Evolutionary conservation across 1,140 invertebrate species (phyloP).

Genomic region (Neoseiulus cucumeris): DNA sequence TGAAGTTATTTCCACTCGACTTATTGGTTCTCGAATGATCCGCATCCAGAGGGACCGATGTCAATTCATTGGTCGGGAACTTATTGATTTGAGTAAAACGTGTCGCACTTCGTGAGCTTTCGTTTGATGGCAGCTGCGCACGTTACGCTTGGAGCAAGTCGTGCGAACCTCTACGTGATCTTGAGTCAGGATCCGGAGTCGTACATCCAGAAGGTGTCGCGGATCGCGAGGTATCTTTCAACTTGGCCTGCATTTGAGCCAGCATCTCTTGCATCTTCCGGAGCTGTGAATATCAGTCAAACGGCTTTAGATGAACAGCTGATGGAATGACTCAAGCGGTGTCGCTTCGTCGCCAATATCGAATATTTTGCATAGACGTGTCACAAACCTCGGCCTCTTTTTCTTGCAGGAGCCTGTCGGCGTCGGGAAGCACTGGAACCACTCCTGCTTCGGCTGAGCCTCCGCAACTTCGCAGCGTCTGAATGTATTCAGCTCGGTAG

Average conservation of each 20-base stretch:
- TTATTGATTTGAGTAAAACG: too few species aligned
- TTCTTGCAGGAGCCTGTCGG: slow-evolving; percentile 60
- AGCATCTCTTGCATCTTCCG: slow-evolving; percentile 88
- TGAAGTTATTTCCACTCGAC: too few species aligned
- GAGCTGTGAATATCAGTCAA: too few species aligned
- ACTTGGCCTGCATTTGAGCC: slow-evolving; percentile 85
- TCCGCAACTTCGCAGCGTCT: slow-evolving; percentile 13
- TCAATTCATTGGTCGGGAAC: too few species aligned
- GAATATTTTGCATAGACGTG: not conserved
- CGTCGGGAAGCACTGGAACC: slow-evolving; percentile 43
- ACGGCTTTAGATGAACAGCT: too few species aligned
- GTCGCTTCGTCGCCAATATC: too few species aligned
- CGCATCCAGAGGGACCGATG: too few species aligned
- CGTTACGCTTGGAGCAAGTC: slow-evolving; percentile 7
- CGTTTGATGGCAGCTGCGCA: not conserved
- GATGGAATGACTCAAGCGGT: too few species aligned
- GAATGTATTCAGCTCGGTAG: slow-evolving; percentile 51
- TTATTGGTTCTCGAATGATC: too few species aligned
- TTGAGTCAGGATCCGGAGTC: not conserved
- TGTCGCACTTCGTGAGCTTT: not conserved
- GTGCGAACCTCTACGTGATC: slow-evolving; percentile 1
- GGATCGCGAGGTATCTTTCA: slow-evolving; percentile 25
- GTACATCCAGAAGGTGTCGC: not conserved
- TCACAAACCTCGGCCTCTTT: slow-evolving; percentile 70
- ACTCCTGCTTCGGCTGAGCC: not conserved